Evolutionary conservation across 2,113 vertebrate genomes (phyloP).

Genomic region (Tenrec ecaudatus): DNA sequence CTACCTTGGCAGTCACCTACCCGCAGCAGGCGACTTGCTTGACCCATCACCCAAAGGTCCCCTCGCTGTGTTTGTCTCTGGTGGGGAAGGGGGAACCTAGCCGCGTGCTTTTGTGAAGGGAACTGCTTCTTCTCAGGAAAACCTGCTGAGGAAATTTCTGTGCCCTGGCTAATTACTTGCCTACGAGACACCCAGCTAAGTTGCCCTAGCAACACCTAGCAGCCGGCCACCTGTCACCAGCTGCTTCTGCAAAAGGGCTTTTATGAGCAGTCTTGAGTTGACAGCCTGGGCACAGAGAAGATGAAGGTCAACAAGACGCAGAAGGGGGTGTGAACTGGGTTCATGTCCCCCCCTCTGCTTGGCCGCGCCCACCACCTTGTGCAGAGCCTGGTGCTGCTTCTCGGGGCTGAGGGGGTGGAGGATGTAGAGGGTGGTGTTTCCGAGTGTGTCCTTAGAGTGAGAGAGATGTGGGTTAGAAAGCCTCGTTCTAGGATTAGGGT

Average conservation of each 20-base stretch:
- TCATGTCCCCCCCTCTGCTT: background rate
- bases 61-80: background rate
- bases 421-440: background rate
- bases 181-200: conserved; percentile 61
- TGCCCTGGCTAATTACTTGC: conserved; percentile 61
- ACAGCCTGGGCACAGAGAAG: conserved; percentile 11
- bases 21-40: no score
- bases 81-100: background rate
- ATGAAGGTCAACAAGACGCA: conserved; percentile 24
- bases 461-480: background rate
- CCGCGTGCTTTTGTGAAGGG: background rate
- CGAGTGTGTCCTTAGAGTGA: background rate
- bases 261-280: conserved; percentile 44
- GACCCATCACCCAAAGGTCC: background rate
- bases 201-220: conserved; percentile 76
- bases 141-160: conserved; percentile 49
- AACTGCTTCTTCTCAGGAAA: conserved; percentile 29
- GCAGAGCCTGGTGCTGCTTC: background rate
- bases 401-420: background rate
- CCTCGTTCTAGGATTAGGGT: background rate
- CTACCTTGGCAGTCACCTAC: background rate
- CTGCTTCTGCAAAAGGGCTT: conserved; percentile 55
- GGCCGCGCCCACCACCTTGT: background rate
- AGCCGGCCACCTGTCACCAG: conserved; percentile 52
- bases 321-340: background rate